These are phyloP conservation scores for Psilopogon haemacephalus DNA, from an alignment of 2,113 vertebrate species.

Conservation along the genomic window DNA sequence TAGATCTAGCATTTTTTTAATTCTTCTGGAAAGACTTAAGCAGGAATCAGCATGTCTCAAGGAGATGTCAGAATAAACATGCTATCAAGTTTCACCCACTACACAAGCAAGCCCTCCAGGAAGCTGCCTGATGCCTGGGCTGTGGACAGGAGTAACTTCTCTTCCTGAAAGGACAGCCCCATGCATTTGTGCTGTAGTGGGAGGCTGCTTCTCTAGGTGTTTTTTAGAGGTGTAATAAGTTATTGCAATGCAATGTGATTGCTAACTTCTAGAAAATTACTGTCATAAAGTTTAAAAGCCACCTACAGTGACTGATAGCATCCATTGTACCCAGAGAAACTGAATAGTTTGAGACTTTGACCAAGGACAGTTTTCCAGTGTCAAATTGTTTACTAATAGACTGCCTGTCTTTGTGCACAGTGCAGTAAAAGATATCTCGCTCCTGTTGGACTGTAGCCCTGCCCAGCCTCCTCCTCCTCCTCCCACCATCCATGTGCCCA, in stretches of 20 bases:
- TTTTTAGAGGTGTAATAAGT: not conserved
- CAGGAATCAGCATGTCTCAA: not conserved
- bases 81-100: not conserved
- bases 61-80: not conserved
- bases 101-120: not conserved
- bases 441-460: conserved; percentile 2
- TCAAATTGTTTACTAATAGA: not conserved
- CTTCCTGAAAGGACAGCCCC: not conserved
- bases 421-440: not conserved
- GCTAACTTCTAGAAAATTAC: not conserved
- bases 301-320: not conserved
- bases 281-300: not conserved
- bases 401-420: not conserved
- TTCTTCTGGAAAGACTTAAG: not conserved
- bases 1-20: not conserved
- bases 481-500: conserved; percentile 66
- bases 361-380: not conserved
- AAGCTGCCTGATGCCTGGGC: not conserved
- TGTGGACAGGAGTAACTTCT: not conserved
- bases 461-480: conserved; percentile 58
- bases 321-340: not conserved
- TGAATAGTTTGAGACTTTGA: not conserved
- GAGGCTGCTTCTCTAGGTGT: not conserved
- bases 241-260: not conserved
- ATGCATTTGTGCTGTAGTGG: not conserved